phyloP scores from a whole-genome alignment of 2,888 invertebrate genomes.

The Xestia xanthographa region DNA sequence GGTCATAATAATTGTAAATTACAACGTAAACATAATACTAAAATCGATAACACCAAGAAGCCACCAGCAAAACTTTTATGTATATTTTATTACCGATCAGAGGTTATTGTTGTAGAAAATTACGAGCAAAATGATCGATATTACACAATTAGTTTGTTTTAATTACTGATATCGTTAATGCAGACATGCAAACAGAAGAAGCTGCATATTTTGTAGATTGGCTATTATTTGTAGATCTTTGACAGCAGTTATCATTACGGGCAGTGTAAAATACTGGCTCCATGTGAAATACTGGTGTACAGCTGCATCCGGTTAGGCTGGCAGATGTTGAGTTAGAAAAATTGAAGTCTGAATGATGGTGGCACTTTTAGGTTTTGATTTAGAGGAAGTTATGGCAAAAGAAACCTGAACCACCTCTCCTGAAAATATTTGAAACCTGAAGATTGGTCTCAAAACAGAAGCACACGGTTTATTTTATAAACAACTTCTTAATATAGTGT shows the following conservation, averaged over 20 bases:
- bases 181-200: background rate
- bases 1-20: constrained; percentile 18
- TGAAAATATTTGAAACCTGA: background rate
- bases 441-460: background rate
- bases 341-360: background rate
- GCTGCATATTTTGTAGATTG: background rate
- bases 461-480: background rate
- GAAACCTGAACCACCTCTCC: no score
- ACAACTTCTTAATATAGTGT: background rate
- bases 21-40: constrained; percentile 29
- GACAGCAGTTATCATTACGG: background rate
- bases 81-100: constrained; percentile 45
- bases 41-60: constrained; percentile 41
- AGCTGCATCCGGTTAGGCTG: background rate
- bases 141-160: constrained; percentile 41
- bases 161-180: constrained; percentile 7
- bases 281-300: background rate
- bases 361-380: background rate
- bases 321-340: background rate
- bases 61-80: constrained; percentile 36
- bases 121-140: constrained; percentile 31
- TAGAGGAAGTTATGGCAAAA: background rate
- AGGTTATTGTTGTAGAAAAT: constrained; percentile 45
- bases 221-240: background rate
- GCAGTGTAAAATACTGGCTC: background rate